Evolutionary conservation across 2,113 vertebrate species (phyloP).

Genomic region (Empidonax alnorum): DNA sequence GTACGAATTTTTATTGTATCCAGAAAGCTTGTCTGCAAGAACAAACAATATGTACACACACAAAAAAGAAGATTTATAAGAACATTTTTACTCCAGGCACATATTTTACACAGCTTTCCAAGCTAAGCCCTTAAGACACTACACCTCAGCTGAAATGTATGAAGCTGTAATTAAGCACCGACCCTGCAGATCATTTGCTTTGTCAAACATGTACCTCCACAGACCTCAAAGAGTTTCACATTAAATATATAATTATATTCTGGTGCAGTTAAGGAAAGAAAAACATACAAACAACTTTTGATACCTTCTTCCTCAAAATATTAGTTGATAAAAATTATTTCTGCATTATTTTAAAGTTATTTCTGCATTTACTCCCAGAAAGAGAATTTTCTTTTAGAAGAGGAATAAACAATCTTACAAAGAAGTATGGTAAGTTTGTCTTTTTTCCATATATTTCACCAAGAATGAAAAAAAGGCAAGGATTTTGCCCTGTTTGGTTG

Average conservation of each 20-base stretch:
- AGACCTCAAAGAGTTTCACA: not conserved
- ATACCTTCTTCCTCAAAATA: not conserved
- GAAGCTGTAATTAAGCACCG: not conserved
- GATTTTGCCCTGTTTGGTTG: not conserved
- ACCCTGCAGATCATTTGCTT: not conserved
- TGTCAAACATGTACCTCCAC: not conserved
- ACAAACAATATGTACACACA: not conserved
- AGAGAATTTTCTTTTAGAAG: not conserved
- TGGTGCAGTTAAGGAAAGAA: fast-evolving
- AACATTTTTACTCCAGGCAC: not conserved
- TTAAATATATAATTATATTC: not conserved
- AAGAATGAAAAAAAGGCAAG: not conserved
- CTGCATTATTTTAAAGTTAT: not conserved
- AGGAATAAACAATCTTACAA: not conserved
- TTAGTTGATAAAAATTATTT: not conserved
- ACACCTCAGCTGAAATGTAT: not conserved
- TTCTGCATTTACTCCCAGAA: not conserved
- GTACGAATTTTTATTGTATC: not conserved
- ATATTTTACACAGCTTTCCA: not conserved
- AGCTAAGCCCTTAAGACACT: not conserved
- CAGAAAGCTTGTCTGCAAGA: not conserved
- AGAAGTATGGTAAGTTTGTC: fast-evolving
- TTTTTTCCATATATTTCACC: not conserved
- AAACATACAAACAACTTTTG: not conserved
- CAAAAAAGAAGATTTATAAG: not conserved